Conservation (phyloP, 2,888 invertebrate genomes). For the Agonum fuliginosum region DNA sequence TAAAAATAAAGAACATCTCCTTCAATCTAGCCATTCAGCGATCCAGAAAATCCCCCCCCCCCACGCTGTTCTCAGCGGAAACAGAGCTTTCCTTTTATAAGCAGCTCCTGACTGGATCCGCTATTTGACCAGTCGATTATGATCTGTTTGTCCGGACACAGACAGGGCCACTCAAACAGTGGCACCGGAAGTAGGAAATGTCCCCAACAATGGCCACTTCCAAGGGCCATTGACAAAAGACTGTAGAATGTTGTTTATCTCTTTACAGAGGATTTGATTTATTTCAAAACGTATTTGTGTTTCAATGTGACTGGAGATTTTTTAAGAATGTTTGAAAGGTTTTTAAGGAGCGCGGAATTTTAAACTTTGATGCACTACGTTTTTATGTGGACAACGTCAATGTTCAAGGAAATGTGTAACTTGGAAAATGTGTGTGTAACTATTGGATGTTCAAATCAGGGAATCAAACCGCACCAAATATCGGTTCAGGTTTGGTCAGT, state of each 20-base stretch:
- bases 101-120: conserved; percentile 56
- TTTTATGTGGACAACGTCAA: too few relatives aligned
- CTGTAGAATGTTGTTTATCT: conserved; percentile 29
- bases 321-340: conserved; percentile 14
- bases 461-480: too few relatives aligned
- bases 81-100: conserved; percentile 48
- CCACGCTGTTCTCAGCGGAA: background rate
- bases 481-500: too few relatives aligned
- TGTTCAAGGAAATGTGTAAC: too few relatives aligned
- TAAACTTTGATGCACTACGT: too few relatives aligned
- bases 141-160: conserved; percentile 52
- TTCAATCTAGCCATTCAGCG: conserved; percentile 49
- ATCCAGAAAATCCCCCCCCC: conserved; percentile 44
- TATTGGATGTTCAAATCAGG: too few relatives aligned
- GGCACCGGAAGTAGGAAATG: background rate
- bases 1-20: conserved; percentile 47
- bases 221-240: background rate
- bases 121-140: conserved; percentile 59
- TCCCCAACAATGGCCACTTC: background rate
- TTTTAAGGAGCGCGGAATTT: too few relatives aligned
- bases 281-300: conserved; percentile 34
- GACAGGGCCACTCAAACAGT: conserved; percentile 31
- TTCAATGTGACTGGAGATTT: background rate
- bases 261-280: conserved; percentile 29
- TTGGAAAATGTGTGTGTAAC: too few relatives aligned